phyloP scores from a whole-genome alignment of 2,888 invertebrate genomes.

The Cephonodes hylas region DNA sequence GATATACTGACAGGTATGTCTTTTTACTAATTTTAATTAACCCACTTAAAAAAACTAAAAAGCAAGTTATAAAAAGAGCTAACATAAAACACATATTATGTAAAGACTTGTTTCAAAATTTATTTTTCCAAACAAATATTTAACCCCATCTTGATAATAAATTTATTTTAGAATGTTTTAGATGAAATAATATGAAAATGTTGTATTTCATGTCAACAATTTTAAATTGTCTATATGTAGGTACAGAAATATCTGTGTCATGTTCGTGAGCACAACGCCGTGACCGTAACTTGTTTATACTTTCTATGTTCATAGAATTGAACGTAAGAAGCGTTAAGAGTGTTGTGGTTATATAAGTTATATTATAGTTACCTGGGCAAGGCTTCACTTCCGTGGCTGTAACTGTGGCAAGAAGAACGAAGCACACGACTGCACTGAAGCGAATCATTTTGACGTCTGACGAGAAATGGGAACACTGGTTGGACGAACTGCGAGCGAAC shows the following conservation, averaged over 20 bases:
- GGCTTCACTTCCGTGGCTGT: slow-evolving; percentile 59
- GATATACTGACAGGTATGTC: too few relatives aligned
- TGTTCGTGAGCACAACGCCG: neutral
- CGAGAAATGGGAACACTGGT: slow-evolving; percentile 17
- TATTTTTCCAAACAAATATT: neutral
- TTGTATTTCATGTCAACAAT: neutral
- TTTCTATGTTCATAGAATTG: neutral
- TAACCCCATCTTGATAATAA: neutral
- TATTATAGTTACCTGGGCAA: slow-evolving; percentile 57
- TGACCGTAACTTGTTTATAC: neutral
- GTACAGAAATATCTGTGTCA: neutral
- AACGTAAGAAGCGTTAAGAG: neutral
- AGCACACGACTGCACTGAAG: slow-evolving; percentile 51
- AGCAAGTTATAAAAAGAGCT: too few relatives aligned
- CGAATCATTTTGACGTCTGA: slow-evolving; percentile 57
- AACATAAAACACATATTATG: too few relatives aligned
- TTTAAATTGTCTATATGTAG: neutral
- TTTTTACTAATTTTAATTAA: too few relatives aligned
- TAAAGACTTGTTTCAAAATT: too few relatives aligned
- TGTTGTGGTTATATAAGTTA: neutral
- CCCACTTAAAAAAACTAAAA: too few relatives aligned
- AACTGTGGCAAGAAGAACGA: slow-evolving; percentile 44
- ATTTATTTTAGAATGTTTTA: neutral
- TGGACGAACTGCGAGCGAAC: neutral
- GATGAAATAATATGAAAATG: neutral